These are phyloP conservation scores for Sericinus montela DNA, from an alignment of 2,888 invertebrate species.

Conservation along the genomic window DNA sequence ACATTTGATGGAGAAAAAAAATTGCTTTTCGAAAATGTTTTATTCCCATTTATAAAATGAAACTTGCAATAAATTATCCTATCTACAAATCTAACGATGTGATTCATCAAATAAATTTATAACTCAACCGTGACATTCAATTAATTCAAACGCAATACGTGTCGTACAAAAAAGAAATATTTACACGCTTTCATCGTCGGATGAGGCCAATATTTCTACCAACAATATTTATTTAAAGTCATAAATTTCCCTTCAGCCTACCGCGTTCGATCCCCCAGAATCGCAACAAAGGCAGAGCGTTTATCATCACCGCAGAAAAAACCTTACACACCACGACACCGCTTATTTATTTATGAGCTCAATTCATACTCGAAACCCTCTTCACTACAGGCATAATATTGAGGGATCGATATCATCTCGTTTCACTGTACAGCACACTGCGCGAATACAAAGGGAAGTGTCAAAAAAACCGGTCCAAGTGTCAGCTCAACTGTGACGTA, in stretches of 20 bases:
- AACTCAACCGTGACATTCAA: constrained; percentile 13
- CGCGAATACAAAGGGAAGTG: constrained; percentile 58
- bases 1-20: no score
- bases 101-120: not conserved
- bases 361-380: constrained; percentile 61
- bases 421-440: constrained; percentile 59
- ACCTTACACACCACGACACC: constrained; percentile 65
- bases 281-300: constrained; percentile 58
- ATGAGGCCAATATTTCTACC: constrained; percentile 29
- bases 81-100: not conserved
- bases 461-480: constrained; percentile 68
- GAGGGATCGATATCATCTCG: constrained; percentile 75
- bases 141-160: constrained; percentile 11
- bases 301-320: constrained; percentile 54
- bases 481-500: constrained; percentile 69
- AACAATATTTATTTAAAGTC: constrained; percentile 37
- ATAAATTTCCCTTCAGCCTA: constrained; percentile 35
- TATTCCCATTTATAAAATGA: not conserved
- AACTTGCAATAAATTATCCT: not conserved
- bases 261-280: constrained; percentile 58
- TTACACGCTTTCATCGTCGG: constrained; percentile 22
- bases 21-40: no score
- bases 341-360: constrained; percentile 76
- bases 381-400: constrained; percentile 56
- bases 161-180: constrained; percentile 23